Conservation (phyloP, 1,140 invertebrate genomes). For the Dendroctonus ponderosae region DNA sequence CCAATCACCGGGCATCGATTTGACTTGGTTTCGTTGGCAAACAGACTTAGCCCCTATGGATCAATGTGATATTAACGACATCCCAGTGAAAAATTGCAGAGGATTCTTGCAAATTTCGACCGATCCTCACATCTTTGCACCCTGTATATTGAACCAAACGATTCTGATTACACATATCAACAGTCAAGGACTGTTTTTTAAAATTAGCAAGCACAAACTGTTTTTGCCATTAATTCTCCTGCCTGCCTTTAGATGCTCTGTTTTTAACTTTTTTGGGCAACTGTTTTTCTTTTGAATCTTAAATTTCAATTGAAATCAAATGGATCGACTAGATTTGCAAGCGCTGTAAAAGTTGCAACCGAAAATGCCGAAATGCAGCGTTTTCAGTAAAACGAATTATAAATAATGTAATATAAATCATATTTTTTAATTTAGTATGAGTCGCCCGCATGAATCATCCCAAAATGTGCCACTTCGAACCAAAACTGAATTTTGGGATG, state of each 20-base stretch:
- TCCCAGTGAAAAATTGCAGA: slow-evolving; percentile 3
- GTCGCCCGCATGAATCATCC: background rate
- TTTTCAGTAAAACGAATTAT: slow-evolving; percentile 17
- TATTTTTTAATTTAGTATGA: background rate
- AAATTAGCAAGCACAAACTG: background rate
- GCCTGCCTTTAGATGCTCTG: background rate
- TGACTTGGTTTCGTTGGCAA: slow-evolving; percentile 44
- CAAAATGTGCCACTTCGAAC: background rate
- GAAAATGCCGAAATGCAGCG: too few species aligned
- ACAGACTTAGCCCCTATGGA: slow-evolving; percentile 15
- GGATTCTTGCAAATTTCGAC: slow-evolving; percentile 3
- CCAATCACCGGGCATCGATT: slow-evolving; percentile 60
- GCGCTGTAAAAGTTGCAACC: too few species aligned
- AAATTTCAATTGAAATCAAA: too few species aligned
- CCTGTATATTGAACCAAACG: too few species aligned
- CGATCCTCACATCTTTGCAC: slow-evolving; percentile 2
- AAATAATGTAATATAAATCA: slow-evolving; percentile 17
- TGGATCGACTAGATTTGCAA: too few species aligned
- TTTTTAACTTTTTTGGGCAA: too few species aligned
- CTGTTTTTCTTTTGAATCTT: too few species aligned
- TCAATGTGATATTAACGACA: slow-evolving; percentile 29
- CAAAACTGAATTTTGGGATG: background rate
- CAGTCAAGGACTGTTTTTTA: too few species aligned
- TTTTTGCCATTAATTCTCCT: background rate
- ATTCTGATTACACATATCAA: too few species aligned